Evolutionary conservation across 2,888 invertebrate genomes (phyloP).

Genomic region (Heterodera filipjevi): DNA sequence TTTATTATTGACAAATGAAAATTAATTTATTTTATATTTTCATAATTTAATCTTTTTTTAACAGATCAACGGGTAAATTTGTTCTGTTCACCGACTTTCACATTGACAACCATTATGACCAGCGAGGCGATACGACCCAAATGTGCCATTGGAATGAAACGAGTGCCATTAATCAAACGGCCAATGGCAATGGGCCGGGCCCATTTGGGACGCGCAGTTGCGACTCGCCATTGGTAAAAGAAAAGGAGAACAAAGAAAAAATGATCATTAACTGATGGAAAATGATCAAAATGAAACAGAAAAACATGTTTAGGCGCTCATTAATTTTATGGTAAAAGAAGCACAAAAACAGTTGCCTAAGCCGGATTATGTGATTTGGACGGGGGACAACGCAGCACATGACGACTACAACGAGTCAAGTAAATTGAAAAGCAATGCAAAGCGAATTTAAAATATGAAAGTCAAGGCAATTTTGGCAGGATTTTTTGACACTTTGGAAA

Average conservation of each 20-base stretch:
- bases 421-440: constrained; percentile 30
- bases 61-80: constrained; percentile 36
- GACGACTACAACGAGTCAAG: constrained; percentile 49
- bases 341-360: constrained; percentile 47
- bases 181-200: constrained; percentile 41
- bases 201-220: constrained; percentile 60
- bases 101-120: constrained; percentile 54
- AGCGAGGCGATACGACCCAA: background rate
- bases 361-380: constrained; percentile 60
- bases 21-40: background rate
- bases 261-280: background rate
- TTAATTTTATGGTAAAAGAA: constrained; percentile 50
- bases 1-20: background rate
- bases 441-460: background rate
- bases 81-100: constrained; percentile 62
- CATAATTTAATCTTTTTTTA: background rate
- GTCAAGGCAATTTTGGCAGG: constrained; percentile 38
- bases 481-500: constrained; percentile 41
- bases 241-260: background rate
- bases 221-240: constrained; percentile 55
- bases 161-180: constrained; percentile 1
- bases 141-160: constrained; percentile 36
- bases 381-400: constrained; percentile 62
- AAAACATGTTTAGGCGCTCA: constrained; percentile 45
- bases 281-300: background rate